Evolutionary conservation across 1,140 invertebrate species (phyloP).

Genomic region (Dinothrombium tinctorium): DNA sequence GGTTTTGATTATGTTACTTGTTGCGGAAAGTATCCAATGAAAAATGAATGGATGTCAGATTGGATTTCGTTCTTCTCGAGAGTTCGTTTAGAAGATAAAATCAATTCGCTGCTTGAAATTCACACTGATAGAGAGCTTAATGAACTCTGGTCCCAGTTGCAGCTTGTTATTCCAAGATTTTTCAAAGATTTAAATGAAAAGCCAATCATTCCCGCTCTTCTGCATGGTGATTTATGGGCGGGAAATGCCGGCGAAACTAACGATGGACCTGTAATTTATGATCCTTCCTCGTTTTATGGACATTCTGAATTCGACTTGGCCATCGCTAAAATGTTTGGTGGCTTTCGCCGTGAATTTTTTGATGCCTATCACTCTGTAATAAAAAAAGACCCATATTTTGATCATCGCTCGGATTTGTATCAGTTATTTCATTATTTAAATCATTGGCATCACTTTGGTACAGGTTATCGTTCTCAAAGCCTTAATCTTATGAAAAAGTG

Average conservation of each 20-base stretch:
- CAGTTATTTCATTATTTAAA: conserved; percentile 38
- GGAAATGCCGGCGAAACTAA: conserved; percentile 31
- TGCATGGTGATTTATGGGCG: conserved; percentile 40
- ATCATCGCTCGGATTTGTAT: conserved; percentile 26
- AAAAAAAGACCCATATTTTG: conserved; percentile 29
- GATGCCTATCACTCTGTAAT: conserved; percentile 30
- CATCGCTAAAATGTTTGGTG: conserved; percentile 36
- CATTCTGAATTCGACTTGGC: conserved; percentile 37
- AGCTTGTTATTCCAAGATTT: conserved; percentile 25
- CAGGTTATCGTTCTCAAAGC: background rate
- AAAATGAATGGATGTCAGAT: conserved; percentile 29
- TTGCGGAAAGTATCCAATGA: conserved; percentile 28
- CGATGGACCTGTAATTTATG: conserved; percentile 34
- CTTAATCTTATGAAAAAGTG: background rate
- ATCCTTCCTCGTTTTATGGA: conserved; percentile 37
- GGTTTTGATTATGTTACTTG: conserved; percentile 32
- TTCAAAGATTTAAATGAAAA: conserved; percentile 23
- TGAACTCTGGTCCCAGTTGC: conserved; percentile 28
- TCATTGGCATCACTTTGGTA: conserved; percentile 27
- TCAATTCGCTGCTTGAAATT: conserved; percentile 22
- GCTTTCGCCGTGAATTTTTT: conserved; percentile 30
- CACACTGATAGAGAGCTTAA: conserved; percentile 26
- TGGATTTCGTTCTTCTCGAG: conserved; percentile 29
- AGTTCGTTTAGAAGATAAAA: conserved; percentile 24
- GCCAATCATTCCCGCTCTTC: conserved; percentile 28